phyloP scores from a whole-genome alignment of 2,113 vertebrate genomes.

The Oxyruncus cristatus region DNA sequence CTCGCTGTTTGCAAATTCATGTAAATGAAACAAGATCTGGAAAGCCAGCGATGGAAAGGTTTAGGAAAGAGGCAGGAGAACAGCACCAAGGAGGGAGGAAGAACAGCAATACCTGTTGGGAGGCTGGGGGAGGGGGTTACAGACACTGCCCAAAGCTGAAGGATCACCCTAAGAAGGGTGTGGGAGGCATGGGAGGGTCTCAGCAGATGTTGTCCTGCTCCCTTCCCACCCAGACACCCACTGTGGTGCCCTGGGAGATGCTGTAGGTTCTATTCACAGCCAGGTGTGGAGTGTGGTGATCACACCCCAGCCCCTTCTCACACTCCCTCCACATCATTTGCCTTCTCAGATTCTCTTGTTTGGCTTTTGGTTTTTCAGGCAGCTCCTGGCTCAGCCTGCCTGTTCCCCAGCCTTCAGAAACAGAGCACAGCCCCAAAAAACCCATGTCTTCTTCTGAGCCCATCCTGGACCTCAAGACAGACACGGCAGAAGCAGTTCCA shows the following conservation, averaged over 20 bases:
- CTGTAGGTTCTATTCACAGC: background rate
- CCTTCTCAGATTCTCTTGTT: background rate
- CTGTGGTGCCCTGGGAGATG: accelerated
- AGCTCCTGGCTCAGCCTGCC: constrained; percentile 38
- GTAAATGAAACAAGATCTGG: background rate
- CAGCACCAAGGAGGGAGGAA: background rate
- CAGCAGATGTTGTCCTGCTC: background rate
- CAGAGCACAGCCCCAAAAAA: background rate
- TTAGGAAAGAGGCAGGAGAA: background rate
- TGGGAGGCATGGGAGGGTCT: background rate
- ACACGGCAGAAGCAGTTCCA: background rate
- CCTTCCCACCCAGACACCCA: background rate
- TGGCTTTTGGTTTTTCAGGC: background rate
- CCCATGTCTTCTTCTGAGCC: constrained; percentile 46
- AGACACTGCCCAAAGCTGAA: background rate
- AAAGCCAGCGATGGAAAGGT: background rate
- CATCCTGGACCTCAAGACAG: constrained; percentile 50
- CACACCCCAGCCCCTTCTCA: background rate
- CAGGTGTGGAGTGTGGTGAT: background rate
- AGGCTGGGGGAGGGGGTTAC: background rate
- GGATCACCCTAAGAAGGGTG: too few species aligned
- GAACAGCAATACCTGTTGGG: background rate
- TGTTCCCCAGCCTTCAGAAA: background rate
- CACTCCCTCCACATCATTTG: background rate
- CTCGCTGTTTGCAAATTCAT: background rate